phyloP scores from a whole-genome alignment of 2,797 vertebrate genomes.

The Propithecus perrieri region DNA sequence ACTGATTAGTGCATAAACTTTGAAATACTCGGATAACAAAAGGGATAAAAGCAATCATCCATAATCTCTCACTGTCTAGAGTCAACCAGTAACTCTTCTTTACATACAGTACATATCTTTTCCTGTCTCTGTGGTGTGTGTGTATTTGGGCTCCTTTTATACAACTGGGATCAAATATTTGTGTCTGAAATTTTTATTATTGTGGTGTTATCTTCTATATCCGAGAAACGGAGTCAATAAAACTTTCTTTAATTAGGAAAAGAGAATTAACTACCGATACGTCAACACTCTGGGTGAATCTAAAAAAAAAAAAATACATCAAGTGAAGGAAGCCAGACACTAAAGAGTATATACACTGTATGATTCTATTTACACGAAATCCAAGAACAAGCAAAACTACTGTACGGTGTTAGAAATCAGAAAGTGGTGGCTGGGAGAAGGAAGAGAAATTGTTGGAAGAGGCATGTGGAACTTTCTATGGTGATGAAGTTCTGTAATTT shows the following conservation, averaged over 20 bases:
- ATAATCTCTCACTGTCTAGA: constrained; percentile 11
- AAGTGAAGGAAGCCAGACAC: background rate
- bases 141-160: background rate
- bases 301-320: background rate
- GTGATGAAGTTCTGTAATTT: background rate
- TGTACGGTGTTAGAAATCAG: background rate
- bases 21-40: background rate
- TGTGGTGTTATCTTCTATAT: background rate
- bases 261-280: background rate
- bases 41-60: background rate
- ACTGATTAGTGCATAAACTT: background rate
- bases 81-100: background rate
- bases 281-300: background rate
- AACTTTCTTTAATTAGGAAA: background rate
- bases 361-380: background rate
- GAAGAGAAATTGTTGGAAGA: background rate
- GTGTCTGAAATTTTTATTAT: background rate
- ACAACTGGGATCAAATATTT: background rate
- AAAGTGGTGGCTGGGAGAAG: background rate
- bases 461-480: background rate
- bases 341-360: background rate
- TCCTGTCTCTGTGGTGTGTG: background rate
- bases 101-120: background rate
- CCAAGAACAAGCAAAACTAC: background rate
- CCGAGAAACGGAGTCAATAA: background rate